A percentile compares a stretch with the other conserved stretches of the same genome.
Conservation (phyloP, 2,888 invertebrate species). For the Hypsopygia costalis region DNA sequence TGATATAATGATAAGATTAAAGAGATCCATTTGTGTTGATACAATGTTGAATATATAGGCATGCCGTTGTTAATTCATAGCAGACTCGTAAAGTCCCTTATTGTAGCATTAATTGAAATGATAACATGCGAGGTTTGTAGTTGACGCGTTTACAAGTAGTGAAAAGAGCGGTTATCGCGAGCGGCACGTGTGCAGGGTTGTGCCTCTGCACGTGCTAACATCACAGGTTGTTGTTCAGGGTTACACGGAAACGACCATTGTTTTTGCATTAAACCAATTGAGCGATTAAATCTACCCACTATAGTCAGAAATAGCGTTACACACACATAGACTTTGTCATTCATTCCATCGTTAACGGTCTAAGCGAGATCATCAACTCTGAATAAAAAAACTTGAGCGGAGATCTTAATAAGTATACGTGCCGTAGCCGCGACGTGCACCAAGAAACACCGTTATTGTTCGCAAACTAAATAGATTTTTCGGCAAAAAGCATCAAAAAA, state of each 20-base stretch:
- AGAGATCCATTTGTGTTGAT: too few species aligned
- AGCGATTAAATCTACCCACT: background rate
- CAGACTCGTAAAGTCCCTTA: background rate
- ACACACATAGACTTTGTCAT: constrained; percentile 12
- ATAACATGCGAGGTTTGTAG: constrained; percentile 38
- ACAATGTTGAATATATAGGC: too few species aligned
- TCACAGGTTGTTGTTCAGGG: constrained; percentile 25
- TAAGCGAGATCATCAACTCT: constrained; percentile 29
- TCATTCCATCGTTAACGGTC: constrained; percentile 46
- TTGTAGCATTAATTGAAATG: constrained; percentile 25
- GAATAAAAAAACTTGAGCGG: constrained; percentile 44
- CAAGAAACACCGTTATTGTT: constrained; percentile 66
- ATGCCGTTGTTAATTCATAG: background rate
- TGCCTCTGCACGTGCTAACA: constrained; percentile 38
- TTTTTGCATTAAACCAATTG: constrained; percentile 13
- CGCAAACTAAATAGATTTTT: constrained; percentile 70
- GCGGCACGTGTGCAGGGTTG: too few species aligned
- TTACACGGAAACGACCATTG: constrained; percentile 29
- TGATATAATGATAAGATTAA: too few species aligned
- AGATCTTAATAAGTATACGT: constrained; percentile 65
- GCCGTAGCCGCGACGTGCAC: constrained; percentile 41
- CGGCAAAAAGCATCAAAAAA: constrained; percentile 71
- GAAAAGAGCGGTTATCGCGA: constrained; percentile 41
- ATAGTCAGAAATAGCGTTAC: background rate
- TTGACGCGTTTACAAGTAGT: constrained; percentile 41